Evolutionary conservation across 2,888 invertebrate species (phyloP).

Genomic region (Selenia dentaria): DNA sequence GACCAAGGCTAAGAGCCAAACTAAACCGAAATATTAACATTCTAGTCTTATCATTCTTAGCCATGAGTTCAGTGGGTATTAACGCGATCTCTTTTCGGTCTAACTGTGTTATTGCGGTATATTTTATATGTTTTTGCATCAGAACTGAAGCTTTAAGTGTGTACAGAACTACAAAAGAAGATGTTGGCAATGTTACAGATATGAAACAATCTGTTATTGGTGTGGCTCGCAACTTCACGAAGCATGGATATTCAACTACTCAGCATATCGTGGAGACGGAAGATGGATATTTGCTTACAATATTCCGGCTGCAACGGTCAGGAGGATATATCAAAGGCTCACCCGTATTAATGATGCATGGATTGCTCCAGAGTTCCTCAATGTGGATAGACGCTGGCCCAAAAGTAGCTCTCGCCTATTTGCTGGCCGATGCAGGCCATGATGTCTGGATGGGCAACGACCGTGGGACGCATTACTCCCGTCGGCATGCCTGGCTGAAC

Average conservation of each 20-base stretch:
- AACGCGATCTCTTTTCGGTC: no score
- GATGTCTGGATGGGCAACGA: conserved; percentile 40
- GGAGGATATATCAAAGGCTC: conserved; percentile 31
- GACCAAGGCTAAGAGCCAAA: no score
- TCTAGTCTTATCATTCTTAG: no score
- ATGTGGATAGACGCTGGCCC: conserved; percentile 63
- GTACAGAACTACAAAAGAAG: no score
- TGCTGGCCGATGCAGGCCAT: conserved; percentile 38
- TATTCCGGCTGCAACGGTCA: conserved; percentile 51
- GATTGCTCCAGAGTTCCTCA: conserved; percentile 58
- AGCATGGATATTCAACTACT: conserved; percentile 51
- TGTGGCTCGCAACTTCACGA: not conserved
- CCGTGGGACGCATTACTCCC: conserved; percentile 61
- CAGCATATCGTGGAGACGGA: conserved; percentile 57
- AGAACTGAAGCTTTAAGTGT: no score
- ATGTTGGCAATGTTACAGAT: no score
- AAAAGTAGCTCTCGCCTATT: conserved; percentile 38
- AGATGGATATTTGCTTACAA: conserved; percentile 60
- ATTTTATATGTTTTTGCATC: no score
- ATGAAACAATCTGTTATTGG: no score
- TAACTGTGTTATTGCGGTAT: no score
- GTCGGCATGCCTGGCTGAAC: conserved; percentile 67
- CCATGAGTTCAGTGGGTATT: no score
- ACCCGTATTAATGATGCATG: conserved; percentile 67
- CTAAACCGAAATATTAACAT: no score